Conservation (phyloP, 2,797 vertebrate species). For the Dromococcyx pavoninus region DNA sequence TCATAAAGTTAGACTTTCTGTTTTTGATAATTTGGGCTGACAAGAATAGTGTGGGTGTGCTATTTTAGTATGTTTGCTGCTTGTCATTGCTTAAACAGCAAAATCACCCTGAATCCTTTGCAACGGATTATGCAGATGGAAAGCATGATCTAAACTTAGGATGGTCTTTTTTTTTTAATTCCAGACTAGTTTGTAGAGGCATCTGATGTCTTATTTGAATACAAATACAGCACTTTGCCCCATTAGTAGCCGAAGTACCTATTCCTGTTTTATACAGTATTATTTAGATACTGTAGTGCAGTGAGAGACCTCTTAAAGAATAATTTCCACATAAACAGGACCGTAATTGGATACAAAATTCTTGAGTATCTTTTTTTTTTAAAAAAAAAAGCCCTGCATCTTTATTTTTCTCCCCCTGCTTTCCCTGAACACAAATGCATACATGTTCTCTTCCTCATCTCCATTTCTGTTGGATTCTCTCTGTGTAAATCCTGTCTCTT, state of each 20-base stretch:
- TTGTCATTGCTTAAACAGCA: background rate
- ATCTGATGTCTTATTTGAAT: background rate
- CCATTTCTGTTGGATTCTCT: slow-evolving; percentile 7
- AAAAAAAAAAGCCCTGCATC: background rate
- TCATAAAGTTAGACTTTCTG: background rate
- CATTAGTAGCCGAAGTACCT: background rate
- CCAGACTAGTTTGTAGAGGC: background rate
- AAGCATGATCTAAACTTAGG: background rate
- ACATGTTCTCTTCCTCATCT: background rate
- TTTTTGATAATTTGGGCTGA: background rate
- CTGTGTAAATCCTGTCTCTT: background rate
- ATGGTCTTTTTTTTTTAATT: background rate
- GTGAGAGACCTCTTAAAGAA: background rate
- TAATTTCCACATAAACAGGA: background rate
- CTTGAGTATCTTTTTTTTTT: background rate
- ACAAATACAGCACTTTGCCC: background rate
- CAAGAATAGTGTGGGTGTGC: background rate
- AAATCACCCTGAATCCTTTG: background rate
- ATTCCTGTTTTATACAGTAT: background rate
- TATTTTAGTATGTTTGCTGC: background rate
- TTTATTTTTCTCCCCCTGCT: background rate
- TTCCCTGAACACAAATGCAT: background rate
- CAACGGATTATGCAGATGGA: background rate
- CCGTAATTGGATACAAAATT: background rate
- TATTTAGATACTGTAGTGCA: background rate